A percentile compares a stretch with the other conserved stretches of the same genome.
These are phyloP conservation scores for Trachelipus rathkii DNA, from an alignment of 1,140 invertebrate genomes.

Conservation along the genomic window DNA sequence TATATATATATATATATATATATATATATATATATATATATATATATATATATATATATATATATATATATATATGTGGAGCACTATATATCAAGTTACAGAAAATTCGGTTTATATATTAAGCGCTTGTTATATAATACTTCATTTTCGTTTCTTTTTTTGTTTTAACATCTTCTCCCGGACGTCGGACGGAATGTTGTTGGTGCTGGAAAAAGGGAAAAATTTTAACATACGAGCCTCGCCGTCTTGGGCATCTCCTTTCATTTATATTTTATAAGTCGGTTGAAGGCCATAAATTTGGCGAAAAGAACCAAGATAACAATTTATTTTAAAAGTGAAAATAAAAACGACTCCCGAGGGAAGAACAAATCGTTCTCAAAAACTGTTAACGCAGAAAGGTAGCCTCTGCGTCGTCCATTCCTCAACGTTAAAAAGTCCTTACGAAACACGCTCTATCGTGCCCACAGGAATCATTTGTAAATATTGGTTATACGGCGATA, in stretches of 20 bases:
- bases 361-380: neutral
- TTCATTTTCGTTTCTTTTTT: neutral
- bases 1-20: too few species aligned
- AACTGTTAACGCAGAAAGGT: slow-evolving; percentile 10
- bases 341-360: neutral
- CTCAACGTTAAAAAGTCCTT: slow-evolving; percentile 8
- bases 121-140: neutral
- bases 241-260: slow-evolving; percentile 8
- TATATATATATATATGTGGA: neutral
- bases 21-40: too few species aligned
- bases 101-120: too few species aligned
- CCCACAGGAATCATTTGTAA: slow-evolving; percentile 9
- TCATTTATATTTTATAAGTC: slow-evolving; percentile 12
- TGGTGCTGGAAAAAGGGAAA: neutral
- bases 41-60: too few species aligned
- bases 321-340: slow-evolving; percentile 13
- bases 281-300: slow-evolving; percentile 2
- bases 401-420: neutral
- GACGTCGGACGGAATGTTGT: too few species aligned
- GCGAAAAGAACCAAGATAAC: slow-evolving; percentile 5
- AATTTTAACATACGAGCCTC: neutral
- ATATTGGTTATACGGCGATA: slow-evolving; percentile 1
- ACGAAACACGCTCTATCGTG: neutral
- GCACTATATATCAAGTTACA: neutral
- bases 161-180: neutral